Base-by-base conservation (phyloP, 2,113 vertebrate genomes). In the Engraulis encrasicolus region DNA sequence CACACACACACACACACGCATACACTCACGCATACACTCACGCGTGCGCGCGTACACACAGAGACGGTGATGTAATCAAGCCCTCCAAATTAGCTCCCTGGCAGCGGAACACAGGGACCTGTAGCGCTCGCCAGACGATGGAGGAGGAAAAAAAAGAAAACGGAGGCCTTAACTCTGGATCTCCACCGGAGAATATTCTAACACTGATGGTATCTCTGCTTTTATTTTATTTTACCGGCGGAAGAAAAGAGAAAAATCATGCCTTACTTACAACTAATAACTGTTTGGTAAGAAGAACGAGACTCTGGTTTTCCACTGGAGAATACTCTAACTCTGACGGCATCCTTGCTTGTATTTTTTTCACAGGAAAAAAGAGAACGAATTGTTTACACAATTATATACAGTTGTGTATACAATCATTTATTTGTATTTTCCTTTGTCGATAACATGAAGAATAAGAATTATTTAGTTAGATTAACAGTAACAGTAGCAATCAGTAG, bases 21-120 rank as follows among this genome's bases (percentile, higher is more conserved):
- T n/a, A n/a, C n/a, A n/a, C n/a, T n/a, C n/a, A n/a, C n/a, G n/a
- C n/a, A n/a, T n/a, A 45, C 40, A 45, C 40, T 5, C 40, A 78
- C 50, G 61, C 82, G 37, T 74, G 34, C 82, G 9, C 40, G 9
- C 3, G 9, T 9, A 45, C 40, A 3, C 83, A 81, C 80, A 79
- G 84, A 74, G 66, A 87, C 86, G 86, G 17, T 88, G 91, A 92
- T 92, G 90, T 90, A 91, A 91, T 66, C 71, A 86, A 78, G 85
- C 82, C 81, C 81, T 34, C 11, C 27, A 17, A 74, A 74, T 74
- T 74, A 74, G 66, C 66, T 31, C 2, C 14, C 66, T 74, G 66
- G 66, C 85, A 61, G 85, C 79, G 84, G 81, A 86, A 90, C 87
- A 89, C 52, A 58, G 36, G 40, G 1, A 37, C 27, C 66, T 74